phyloP scores from a whole-genome alignment of 2,888 invertebrate genomes.

The Meiosimyza decipiens region DNA sequence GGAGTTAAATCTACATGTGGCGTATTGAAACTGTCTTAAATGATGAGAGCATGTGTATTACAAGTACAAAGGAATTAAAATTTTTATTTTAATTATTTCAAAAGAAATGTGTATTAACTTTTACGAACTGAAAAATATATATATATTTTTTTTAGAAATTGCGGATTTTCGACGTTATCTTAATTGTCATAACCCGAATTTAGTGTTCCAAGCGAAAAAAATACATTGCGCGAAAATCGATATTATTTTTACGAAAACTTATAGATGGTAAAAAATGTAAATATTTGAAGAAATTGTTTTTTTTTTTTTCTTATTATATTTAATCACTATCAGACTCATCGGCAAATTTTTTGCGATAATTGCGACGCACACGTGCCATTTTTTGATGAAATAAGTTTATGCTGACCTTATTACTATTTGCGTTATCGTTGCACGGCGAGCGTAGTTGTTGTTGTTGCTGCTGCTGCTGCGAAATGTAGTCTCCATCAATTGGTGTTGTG shows the following conservation, averaged over 20 bases:
- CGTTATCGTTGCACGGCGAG: conserved; percentile 37
- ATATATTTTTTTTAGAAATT: too few relatives aligned
- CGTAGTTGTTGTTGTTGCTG: conserved; percentile 9
- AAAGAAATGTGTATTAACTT: too few relatives aligned
- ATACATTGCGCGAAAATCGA: too few relatives aligned
- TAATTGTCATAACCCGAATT: too few relatives aligned
- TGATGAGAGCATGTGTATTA: too few relatives aligned
- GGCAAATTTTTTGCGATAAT: conserved; percentile 73
- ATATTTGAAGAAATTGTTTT: background rate
- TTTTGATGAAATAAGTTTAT: conserved; percentile 66
- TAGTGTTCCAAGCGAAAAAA: too few relatives aligned
- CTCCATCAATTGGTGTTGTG: background rate
- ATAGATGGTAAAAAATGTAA: background rate
- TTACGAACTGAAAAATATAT: too few relatives aligned
- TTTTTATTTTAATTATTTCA: too few relatives aligned
- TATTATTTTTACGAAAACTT: background rate
- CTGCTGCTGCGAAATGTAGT: background rate
- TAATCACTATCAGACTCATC: conserved; percentile 74
- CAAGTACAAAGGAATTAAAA: too few relatives aligned
- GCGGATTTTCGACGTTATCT: too few relatives aligned
- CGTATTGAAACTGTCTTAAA: too few relatives aligned
- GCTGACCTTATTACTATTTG: conserved; percentile 45
- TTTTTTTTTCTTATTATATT: conserved; percentile 7
- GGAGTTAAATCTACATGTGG: too few relatives aligned
- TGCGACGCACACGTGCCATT: conserved; percentile 73